Base-by-base conservation (phyloP, 2,888 invertebrate genomes). In the Dasypogon diadema region DNA sequence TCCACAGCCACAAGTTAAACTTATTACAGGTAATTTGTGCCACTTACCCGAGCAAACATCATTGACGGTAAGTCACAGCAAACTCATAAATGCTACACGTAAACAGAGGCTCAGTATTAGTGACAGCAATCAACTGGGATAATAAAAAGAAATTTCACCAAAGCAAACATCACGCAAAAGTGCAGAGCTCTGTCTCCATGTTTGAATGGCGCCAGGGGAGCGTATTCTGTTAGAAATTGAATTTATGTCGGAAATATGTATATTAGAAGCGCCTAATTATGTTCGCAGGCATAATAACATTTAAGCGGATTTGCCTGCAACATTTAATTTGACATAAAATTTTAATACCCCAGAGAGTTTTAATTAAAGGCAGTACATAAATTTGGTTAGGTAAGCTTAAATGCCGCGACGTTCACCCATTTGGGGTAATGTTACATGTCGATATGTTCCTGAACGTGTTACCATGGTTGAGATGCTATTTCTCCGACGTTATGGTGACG, bases 241-340 rank as follows among this genome's bases (percentile, higher is more conserved):
- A 54, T 70, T 70, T 70, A 70, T 70, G 70, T 18, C 70, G 18
- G 70, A 18, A 70, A 70, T 70, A 70, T 70, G 70, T 70, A 68
- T 68, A 60, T 74, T 75, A 74, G 68, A 70, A 65, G 75, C 74
- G 55, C 74, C 79, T 77, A 78, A 78, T 79, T 79, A 77, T 73
- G 75, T 54, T 76, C 77, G 76, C 78, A 34, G 48, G 42, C 54
- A 75, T 77, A 79, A 78, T 76, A 78, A 70, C 77, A 76, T 77
- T 79, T 78, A 78, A 76, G 76, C 76, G 79, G 76, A 77, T 75
- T 76, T 75, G 73, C 70, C 76, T 72, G 75, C 75, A 75, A 75
- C 74, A 74, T 77, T 76, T 78, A 79, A 79, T 79, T 79, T 77
- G 76, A 77, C 77, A 79, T 78, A 77, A 77, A 77, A 79, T 79